Conservation (phyloP, 2,113 vertebrate species). For the Albula glossodonta region DNA sequence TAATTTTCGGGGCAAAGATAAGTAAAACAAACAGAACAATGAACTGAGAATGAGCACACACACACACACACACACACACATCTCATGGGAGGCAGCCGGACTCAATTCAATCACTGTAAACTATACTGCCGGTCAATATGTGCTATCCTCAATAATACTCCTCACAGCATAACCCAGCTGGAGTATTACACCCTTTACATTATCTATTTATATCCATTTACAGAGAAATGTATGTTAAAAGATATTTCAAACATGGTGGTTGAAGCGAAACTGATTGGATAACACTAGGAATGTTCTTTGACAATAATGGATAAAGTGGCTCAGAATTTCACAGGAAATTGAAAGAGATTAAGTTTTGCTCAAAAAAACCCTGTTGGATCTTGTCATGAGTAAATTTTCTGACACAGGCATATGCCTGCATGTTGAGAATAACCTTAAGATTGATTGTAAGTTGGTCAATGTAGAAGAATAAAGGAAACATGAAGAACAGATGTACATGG, state of each 20-base stretch:
- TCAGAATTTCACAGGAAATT: neutral
- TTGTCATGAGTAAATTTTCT: neutral
- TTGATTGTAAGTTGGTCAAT: neutral
- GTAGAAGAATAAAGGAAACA: neutral
- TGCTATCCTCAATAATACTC: neutral
- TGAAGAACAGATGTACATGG: neutral
- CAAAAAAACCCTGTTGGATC: neutral
- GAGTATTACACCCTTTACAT: neutral
- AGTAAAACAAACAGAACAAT: conserved; percentile 14
- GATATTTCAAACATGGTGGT: neutral
- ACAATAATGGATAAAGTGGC: neutral
- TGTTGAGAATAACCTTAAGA: neutral
- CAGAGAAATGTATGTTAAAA: neutral
- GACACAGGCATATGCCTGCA: neutral
- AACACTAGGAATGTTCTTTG: neutral
- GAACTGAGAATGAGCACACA: neutral
- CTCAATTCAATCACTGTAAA: neutral
- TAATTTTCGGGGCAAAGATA: conserved; percentile 16
- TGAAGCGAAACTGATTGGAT: neutral
- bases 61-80: no score
- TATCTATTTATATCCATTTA: neutral
- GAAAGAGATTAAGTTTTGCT: neutral
- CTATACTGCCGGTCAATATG: neutral
- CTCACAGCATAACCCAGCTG: no score
- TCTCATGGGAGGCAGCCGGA: neutral